These are phyloP conservation scores for Dreissena rostriformis DNA, from an alignment of 1,140 invertebrate species.

Conservation along the genomic window DNA sequence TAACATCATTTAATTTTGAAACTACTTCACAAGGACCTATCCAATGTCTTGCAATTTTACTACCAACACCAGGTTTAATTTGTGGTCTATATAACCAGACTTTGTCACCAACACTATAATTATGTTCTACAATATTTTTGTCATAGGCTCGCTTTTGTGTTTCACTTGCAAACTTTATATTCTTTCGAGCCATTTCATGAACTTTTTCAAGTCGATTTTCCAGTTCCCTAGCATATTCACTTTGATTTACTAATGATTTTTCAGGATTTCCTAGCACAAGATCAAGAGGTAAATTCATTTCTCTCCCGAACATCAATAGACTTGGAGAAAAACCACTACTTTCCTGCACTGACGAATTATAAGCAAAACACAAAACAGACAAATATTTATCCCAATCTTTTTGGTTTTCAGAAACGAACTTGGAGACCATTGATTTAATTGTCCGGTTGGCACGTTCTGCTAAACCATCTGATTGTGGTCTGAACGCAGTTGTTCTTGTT, in stretches of 20 bases:
- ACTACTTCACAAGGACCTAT: neutral
- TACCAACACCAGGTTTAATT: constrained; percentile 4
- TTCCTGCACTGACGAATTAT: constrained; percentile 9
- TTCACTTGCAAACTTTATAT: constrained; percentile 2
- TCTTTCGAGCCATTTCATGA: constrained; percentile 15
- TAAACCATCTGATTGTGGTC: constrained; percentile 19
- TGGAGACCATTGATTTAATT: neutral
- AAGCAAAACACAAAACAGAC: neutral
- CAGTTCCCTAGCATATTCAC: neutral
- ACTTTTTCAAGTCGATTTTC: constrained; percentile 5
- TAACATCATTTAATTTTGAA: constrained; percentile 11
- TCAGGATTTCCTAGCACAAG: neutral
- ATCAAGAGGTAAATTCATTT: neutral
- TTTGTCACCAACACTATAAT: neutral
- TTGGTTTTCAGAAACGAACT: constrained; percentile 17
- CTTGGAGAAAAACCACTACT: constrained; percentile 9
- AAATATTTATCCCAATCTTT: neutral
- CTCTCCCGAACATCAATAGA: constrained; percentile 16
- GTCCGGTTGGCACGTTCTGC: constrained; percentile 1
- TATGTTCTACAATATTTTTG: neutral
- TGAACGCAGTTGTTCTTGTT: neutral
- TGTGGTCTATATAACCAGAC: constrained; percentile 2
- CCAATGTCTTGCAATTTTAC: constrained; percentile 5
- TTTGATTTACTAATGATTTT: neutral
- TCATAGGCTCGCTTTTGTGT: neutral